Evolutionary conservation across 2,113 vertebrate species (phyloP).

Genomic region (Anguilla japonica): DNA sequence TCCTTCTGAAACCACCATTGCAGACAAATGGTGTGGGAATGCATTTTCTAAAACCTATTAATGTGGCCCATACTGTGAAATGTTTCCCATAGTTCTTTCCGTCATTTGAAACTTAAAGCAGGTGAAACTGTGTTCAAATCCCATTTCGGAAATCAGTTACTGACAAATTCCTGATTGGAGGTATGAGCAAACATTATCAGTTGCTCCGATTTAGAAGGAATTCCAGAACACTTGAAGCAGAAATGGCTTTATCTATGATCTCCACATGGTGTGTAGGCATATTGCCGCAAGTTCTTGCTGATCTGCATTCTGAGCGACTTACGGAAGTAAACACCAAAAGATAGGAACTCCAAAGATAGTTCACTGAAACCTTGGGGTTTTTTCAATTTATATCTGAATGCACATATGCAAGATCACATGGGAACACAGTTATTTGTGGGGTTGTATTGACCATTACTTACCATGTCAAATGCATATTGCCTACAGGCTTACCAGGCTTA

Average conservation of each 20-base stretch:
- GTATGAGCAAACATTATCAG: background rate
- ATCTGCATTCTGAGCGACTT: background rate
- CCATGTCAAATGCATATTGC: background rate
- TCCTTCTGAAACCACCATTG: background rate
- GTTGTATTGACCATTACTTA: background rate
- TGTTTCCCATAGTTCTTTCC: background rate
- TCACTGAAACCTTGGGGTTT: background rate
- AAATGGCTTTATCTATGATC: background rate
- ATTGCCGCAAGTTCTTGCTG: background rate
- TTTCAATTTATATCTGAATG: background rate
- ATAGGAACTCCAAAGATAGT: background rate
- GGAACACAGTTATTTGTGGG: background rate
- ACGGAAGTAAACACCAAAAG: background rate
- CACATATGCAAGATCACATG: background rate
- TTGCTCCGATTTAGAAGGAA: background rate
- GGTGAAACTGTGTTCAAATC: background rate
- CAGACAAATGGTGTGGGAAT: background rate
- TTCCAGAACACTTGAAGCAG: background rate
- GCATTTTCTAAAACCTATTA: background rate
- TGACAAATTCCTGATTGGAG: background rate
- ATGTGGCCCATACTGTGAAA: background rate
- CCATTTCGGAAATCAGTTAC: background rate
- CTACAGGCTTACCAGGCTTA: too few species aligned
- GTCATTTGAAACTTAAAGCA: background rate
- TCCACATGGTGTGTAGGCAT: background rate